phyloP scores from a whole-genome alignment of 2,797 vertebrate species.

The Protosalanx chinensis region DNA sequence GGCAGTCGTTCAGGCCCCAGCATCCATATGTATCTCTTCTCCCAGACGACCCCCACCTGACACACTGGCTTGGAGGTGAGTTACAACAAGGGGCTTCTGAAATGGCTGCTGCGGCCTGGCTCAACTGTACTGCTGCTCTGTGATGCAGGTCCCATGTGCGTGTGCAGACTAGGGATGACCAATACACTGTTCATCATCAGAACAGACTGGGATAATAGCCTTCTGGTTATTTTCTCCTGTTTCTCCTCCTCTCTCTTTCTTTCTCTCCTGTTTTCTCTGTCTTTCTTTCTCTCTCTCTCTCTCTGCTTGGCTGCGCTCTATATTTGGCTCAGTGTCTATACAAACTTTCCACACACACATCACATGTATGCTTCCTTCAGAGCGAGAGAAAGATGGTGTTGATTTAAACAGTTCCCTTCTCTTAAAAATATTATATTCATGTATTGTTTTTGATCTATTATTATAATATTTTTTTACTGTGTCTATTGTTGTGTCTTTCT shows the following conservation, averaged over 20 bases:
- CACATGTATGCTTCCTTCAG: background rate
- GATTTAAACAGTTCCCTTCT: background rate
- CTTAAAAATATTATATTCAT: background rate
- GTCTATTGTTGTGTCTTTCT: background rate
- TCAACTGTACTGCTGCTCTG: slow-evolving; percentile 1
- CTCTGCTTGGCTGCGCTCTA: too few relatives aligned
- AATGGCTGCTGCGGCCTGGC: background rate
- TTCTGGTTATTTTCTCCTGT: background rate
- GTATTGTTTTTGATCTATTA: too few relatives aligned
- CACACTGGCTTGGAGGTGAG: background rate
- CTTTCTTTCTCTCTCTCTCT: background rate
- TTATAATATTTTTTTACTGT: too few relatives aligned
- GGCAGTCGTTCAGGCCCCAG: background rate
- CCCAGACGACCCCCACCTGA: slow-evolving; percentile 1
- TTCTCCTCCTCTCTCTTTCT: background rate
- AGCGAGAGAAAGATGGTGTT: background rate
- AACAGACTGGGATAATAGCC: background rate
- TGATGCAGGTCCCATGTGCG: slow-evolving; percentile 2
- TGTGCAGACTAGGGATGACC: slow-evolving; percentile 9
- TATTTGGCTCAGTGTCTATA: too few relatives aligned
- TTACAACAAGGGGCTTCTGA: slow-evolving; percentile 1
- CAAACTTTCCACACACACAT: too few relatives aligned
- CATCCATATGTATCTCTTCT: slow-evolving; percentile 7
- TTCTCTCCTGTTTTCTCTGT: background rate
- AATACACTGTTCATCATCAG: slow-evolving; percentile 1